Evolutionary conservation across 2,113 vertebrate genomes (phyloP), one percentile per base, ranked within the genome.

Genomic region (Nannobrachium achirus): DNA sequence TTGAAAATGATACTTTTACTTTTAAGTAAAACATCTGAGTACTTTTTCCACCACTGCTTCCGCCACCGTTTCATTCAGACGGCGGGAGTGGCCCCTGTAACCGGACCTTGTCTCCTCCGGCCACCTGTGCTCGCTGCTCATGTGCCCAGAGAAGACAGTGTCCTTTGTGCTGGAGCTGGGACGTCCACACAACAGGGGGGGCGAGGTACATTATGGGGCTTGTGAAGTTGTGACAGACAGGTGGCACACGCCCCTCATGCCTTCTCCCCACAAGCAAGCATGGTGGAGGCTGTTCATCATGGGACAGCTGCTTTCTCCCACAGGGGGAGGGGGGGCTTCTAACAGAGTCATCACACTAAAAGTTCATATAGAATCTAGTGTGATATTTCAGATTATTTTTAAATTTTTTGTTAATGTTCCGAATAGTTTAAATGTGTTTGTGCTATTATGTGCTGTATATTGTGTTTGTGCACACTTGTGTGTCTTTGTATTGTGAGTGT

Each of bases 61-160:
- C 25, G 25, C 25, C 25, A 70, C 74, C 67, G n/a, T n/a, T n/a
- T n/a, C n/a, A n/a, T n/a, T n/a, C n/a, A n/a, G n/a, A n/a, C n/a
- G n/a, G 75, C 57, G 73, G 67, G 72, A 80, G 73, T 52, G 14
- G 14, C 60, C 57, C 57, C 78, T 80, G 89, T 91, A 92, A 91
- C 80, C 76, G 56, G 82, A 89, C 76, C 90, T 85, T 58, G 70
- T 63, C 74, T 79, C 75, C 66, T 84, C 69, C 64, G 71, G 79
- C 86, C 92, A 93, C 90, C 91, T 93, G 92, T 92, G 91, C 83
- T 83, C 72, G 82, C 79, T 92, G 91, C 83, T 83, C 72, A 80
- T 77, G 42, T n/a, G 76, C 66, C 76, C 73, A 73, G 84, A 69
- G 85, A 85, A 84, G 89, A 91, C 91, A 91, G 80, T 78, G 67